Evolutionary conservation across 2,797 vertebrate species (phyloP).

Genomic region (Myioborus melanocephalus): DNA sequence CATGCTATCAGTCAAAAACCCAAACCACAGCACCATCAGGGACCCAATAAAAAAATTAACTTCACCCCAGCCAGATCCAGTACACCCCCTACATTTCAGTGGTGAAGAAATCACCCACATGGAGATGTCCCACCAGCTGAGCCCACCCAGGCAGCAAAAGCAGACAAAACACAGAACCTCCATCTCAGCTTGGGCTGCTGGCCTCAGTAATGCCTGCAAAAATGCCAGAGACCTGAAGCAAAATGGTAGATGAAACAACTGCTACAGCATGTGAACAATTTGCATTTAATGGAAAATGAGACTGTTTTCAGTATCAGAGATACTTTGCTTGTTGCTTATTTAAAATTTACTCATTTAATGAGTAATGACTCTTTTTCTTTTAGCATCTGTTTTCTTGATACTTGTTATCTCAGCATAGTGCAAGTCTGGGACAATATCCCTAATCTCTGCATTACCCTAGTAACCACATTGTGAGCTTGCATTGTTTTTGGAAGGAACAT

Average conservation of each 20-base stretch:
- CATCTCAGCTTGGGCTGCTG: background rate
- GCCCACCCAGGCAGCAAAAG: background rate
- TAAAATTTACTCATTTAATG: background rate
- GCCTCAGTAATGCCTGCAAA: background rate
- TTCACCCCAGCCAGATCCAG: background rate
- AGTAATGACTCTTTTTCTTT: background rate
- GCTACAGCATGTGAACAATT: background rate
- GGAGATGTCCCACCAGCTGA: background rate
- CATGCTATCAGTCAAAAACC: background rate
- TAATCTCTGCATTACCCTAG: background rate
- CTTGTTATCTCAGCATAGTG: background rate
- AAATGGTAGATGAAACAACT: background rate
- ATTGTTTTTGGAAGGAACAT: background rate
- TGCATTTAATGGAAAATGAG: background rate
- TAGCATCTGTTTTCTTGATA: background rate
- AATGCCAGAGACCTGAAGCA: background rate
- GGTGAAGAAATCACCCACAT: background rate
- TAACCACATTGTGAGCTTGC: background rate
- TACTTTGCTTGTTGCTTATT: background rate
- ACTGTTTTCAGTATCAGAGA: background rate
- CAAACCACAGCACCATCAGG: background rate
- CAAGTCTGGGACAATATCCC: background rate
- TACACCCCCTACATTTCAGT: fast-evolving
- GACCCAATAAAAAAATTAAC: background rate
- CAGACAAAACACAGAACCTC: background rate